phyloP scores from a whole-genome alignment of 2,888 invertebrate genomes.

The Empis stercorea region DNA sequence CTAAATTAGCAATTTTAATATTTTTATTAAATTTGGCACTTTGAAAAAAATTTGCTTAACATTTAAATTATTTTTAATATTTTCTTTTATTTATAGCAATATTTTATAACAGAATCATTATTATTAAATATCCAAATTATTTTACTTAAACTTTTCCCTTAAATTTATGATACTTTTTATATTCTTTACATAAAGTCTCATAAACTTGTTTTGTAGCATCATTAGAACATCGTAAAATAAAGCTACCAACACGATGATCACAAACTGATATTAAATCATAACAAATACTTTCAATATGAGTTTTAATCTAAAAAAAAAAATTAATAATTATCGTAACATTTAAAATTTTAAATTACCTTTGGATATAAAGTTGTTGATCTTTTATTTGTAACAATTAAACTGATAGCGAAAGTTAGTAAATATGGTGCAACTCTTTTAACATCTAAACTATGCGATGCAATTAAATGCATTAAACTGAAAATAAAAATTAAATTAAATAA shows the following conservation, averaged over 20 bases:
- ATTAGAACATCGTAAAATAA: constrained; percentile 30
- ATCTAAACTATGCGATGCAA: constrained; percentile 22
- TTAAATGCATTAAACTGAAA: constrained; percentile 21
- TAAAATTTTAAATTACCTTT: constrained; percentile 20
- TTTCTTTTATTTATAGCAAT: too few species aligned
- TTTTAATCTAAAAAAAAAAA: constrained; percentile 25
- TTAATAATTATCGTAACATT: neutral
- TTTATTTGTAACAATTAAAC: constrained; percentile 29
- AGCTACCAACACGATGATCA: constrained; percentile 31
- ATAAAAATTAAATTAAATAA: neutral
- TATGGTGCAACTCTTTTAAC: constrained; percentile 33
- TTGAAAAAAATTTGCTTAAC: too few species aligned
- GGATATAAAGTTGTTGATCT: constrained; percentile 32
- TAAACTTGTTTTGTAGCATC: constrained; percentile 32
- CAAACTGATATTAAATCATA: constrained; percentile 29
- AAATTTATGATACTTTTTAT: constrained; percentile 33
- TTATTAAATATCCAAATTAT: too few species aligned
- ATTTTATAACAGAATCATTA: too few species aligned
- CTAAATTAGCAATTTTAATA: too few species aligned
- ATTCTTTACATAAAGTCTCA: constrained; percentile 28
- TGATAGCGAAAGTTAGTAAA: constrained; percentile 27
- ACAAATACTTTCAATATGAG: constrained; percentile 30
- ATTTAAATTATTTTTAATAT: too few species aligned
- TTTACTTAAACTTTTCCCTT: constrained; percentile 29
- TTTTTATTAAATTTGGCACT: too few species aligned